A percentile compares a stretch with the other conserved stretches of the same genome.
These are phyloP conservation scores for Eupeodes latifasciatus DNA, from an alignment of 2,888 invertebrate species.

Conservation along the genomic window DNA sequence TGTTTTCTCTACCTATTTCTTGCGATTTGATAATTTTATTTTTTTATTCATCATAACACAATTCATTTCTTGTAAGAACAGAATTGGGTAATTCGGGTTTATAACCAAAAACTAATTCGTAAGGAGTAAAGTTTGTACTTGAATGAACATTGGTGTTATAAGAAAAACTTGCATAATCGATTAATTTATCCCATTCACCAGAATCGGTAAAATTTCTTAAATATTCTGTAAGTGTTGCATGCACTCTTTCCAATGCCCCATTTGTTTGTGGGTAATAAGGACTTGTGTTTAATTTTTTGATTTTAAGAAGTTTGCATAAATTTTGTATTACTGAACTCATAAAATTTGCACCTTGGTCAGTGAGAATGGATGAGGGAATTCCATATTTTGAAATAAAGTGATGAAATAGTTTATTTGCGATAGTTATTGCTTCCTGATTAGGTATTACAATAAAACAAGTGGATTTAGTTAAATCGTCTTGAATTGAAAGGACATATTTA, in stretches of 20 bases:
- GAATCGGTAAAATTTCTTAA: conserved; percentile 78
- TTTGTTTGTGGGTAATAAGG: conserved; percentile 78
- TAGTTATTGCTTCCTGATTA: too few species aligned
- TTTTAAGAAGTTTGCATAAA: conserved; percentile 75
- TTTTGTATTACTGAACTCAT: conserved; percentile 77
- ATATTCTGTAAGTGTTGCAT: conserved; percentile 79
- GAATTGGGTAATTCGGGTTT: conserved; percentile 48
- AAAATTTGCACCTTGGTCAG: conserved; percentile 73
- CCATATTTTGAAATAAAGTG: too few species aligned
- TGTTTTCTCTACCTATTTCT: conserved; percentile 5
- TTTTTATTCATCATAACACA: conserved; percentile 4
- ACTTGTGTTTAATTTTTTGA: conserved; percentile 77
- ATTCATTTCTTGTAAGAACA: conserved; percentile 17
- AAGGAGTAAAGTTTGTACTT: conserved; percentile 45
- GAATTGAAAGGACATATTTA: too few species aligned
- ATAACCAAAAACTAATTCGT: conserved; percentile 52
- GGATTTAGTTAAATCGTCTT: too few species aligned
- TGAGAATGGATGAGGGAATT: conserved; percentile 2
- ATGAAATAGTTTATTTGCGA: too few species aligned
- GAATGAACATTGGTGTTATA: conserved; percentile 38
- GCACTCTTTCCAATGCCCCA: conserved; percentile 77
- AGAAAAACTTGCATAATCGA: conserved; percentile 36
- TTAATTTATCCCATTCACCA: conserved; percentile 25
- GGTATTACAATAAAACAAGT: too few species aligned
- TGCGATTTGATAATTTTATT: conserved; percentile 5